Percentiles rank a stretch among this genome's conserved stretches.
Evolutionary conservation across 2,113 vertebrate species (phyloP).

Genomic region (Dromiciops gliroides): DNA sequence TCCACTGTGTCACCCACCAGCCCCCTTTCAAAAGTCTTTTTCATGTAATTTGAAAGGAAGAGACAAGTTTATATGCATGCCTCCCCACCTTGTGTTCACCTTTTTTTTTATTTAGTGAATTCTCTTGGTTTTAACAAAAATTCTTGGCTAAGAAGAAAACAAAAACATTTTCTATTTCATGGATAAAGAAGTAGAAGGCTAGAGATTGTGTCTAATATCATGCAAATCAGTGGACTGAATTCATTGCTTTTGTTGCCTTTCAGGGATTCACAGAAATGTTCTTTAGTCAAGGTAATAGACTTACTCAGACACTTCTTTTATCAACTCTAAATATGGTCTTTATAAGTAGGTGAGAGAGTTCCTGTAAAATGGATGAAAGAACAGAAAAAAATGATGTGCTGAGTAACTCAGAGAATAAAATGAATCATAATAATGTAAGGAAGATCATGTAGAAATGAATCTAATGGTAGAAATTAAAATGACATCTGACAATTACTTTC

Average conservation of each 20-base stretch:
- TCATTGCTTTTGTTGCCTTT: conserved; percentile 38
- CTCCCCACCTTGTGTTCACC: background rate
- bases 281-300: conserved; percentile 33
- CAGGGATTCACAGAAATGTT: conserved; percentile 40
- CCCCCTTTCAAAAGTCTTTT: too few species aligned
- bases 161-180: background rate
- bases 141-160: background rate
- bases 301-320: conserved; percentile 52
- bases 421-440: conserved; percentile 24
- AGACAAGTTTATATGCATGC: background rate
- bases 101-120: background rate
- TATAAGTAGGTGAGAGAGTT: conserved; percentile 54
- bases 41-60: background rate
- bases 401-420: conserved; percentile 57
- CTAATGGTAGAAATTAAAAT: conserved; percentile 71
- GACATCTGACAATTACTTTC: conserved; percentile 70
- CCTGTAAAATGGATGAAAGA: conserved; percentile 61
- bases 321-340: conserved; percentile 35
- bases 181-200: conserved; percentile 44
- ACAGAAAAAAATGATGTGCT: conserved; percentile 34
- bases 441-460: conserved; percentile 34
- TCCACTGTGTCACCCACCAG: too few species aligned
- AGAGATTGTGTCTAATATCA: conserved; percentile 45
- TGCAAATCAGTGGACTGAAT: conserved; percentile 31
- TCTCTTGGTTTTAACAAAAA: background rate